phyloP scores from a whole-genome alignment of 2,888 invertebrate species.

The Andrena minutula region DNA sequence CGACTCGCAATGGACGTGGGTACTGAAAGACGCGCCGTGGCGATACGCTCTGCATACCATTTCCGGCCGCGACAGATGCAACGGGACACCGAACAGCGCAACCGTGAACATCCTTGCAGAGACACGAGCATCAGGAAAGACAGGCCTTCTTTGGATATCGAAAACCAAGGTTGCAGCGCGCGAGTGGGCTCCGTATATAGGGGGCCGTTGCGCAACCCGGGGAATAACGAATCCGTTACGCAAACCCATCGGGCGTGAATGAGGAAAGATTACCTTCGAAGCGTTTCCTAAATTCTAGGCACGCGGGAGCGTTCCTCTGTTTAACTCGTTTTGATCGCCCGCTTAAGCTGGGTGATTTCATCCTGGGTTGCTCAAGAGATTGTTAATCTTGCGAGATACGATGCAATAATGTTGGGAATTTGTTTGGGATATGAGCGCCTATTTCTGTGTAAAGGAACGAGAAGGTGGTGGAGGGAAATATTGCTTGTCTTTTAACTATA shows the following conservation, averaged over 20 bases:
- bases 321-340: neutral
- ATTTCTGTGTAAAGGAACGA: no score
- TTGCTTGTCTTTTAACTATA: no score
- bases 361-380: neutral
- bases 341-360: neutral
- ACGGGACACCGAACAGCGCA: slow-evolving; percentile 52
- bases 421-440: no score
- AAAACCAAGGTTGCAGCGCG: slow-evolving; percentile 43
- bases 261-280: slow-evolving; percentile 14
- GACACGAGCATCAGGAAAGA: slow-evolving; percentile 13
- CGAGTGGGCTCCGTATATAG: neutral
- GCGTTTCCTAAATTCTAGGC: slow-evolving; percentile 15
- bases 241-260: slow-evolving; percentile 3
- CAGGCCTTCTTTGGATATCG: slow-evolving; percentile 33
- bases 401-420: neutral
- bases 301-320: neutral
- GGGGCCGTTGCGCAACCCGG: slow-evolving; percentile 10
- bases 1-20: slow-evolving; percentile 24
- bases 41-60: slow-evolving; percentile 79
- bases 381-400: neutral
- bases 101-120: slow-evolving; percentile 18
- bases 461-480: no score
- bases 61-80: slow-evolving; percentile 78
- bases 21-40: slow-evolving; percentile 61
- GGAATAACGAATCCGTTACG: slow-evolving; percentile 24